Base-by-base conservation (phyloP, 2,113 vertebrate species). In the Catharus minimus region DNA sequence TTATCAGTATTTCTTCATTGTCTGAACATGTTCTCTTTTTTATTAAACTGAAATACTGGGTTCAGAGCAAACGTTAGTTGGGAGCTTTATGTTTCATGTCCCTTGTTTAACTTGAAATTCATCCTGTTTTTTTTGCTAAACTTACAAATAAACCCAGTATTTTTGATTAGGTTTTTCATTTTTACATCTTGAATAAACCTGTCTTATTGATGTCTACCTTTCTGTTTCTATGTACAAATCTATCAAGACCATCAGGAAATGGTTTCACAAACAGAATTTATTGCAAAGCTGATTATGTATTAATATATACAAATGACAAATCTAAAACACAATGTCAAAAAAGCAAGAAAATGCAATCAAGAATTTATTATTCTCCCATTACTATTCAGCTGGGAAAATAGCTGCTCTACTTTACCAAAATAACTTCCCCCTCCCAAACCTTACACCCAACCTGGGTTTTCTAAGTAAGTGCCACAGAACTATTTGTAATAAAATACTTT, bases 241-340 rank as follows among this genome's bases (percentile, higher is more conserved):
- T 94, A 96, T 88, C 94, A 96, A 89, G 93, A 92, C 96, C 88
- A 92, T 95, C 95, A 95, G 93, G 93, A 96, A 96, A 93, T 92
- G 60, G 64, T 93, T 97, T 90, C 88, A 86, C 72, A 91, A 94
- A 94, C 93, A 95, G 82, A 94, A 97, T 96, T 97, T 97, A 97
- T 96, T 97, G 95, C 93, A 96, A 96, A 96, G 88, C 94, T 94
- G 89, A 96, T 97, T 97, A 95, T 58, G 75, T 96, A 97, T 97
- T 97, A 96, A 97, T 97, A 92, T 95, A 97, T 97, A 97, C 96
- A 97, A 96, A 97, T 97, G 94, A 95, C 94, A 96, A 97, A 97
- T 92, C 95, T 95, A 95, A 96, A 96, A 76, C 95, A 96, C 91
- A 97, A 95, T 96, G 94, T 95, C 95, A 97, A 96, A 97, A 97